phyloP scores from a whole-genome alignment of 2,888 invertebrate species.

The Gnatocerus cornutus region DNA sequence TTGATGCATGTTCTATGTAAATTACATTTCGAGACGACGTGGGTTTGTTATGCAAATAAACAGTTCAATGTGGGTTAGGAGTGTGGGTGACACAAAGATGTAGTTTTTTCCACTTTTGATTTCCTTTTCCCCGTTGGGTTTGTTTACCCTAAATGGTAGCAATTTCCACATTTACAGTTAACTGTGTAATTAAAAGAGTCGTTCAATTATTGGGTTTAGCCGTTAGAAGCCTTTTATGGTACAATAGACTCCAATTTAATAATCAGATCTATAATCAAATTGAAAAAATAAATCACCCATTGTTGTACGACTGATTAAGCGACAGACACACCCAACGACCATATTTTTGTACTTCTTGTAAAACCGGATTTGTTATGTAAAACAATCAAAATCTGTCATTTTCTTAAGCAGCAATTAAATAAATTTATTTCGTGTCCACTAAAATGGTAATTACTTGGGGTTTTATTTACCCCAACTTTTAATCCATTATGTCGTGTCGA shows the following conservation, averaged over 20 bases:
- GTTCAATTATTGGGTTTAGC: not conserved
- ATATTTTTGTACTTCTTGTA: not conserved
- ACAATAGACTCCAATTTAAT: slow-evolving; percentile 4
- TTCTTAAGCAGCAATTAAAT: not conserved
- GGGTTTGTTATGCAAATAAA: slow-evolving; percentile 27
- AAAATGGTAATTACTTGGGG: not conserved
- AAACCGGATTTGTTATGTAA: not conserved
- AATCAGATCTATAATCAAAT: slow-evolving; percentile 4
- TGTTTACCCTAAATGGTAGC: not conserved
- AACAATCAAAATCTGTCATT: too few species aligned
- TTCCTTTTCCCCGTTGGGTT: not conserved
- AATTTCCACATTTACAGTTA: not conserved
- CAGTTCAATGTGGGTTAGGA: slow-evolving; percentile 22
- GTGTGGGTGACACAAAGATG: slow-evolving; percentile 11
- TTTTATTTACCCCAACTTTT: slow-evolving; percentile 28
- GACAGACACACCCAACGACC: not conserved
- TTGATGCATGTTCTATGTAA: slow-evolving; percentile 22
- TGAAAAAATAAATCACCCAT: slow-evolving; percentile 14
- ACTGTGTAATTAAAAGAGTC: not conserved
- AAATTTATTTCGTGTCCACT: not conserved
- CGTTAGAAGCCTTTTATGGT: not conserved
- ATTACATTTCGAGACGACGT: slow-evolving; percentile 15
- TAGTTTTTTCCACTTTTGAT: not conserved
- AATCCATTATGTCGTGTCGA: slow-evolving; percentile 32
- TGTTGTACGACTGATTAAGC: slow-evolving; percentile 6